Base-by-base conservation (phyloP, 2,797 vertebrate species). In the Furcifer pardalis region DNA sequence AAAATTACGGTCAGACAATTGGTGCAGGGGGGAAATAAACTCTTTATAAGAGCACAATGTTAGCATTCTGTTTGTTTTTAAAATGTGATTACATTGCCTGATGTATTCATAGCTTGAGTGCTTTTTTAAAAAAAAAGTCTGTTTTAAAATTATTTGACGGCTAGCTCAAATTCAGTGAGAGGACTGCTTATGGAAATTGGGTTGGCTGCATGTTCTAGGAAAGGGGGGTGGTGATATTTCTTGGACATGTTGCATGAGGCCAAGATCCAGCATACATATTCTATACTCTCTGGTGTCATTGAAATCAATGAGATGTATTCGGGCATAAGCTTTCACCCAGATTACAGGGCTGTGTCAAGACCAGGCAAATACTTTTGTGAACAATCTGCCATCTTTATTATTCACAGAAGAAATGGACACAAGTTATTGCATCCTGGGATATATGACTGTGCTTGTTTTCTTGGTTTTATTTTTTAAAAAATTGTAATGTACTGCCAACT, bases 1-100 rank as follows among this genome's bases (percentile, higher is more conserved):
- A 85, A 87, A 92, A 92, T 92, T 92, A 93, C 86, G 88, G 85
- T 89, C 89, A 89, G 86, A 71, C 89, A 94, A 93, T 86, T 86
- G 87, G 85, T 85, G 87, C 82, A 17, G 42, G 94, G 76, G 88
- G 91, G 90, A 89, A 88, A 89, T 93, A 92, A 94, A 92, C 86
- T 83, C 89, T 91, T 90, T 88, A 85, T 77, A 88, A 91, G 90
- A 91, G 90, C 88, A 75, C 86, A 68, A 87, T 23, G 72, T 63
- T 78, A 2, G 66, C 74, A 77, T 81, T 76, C 59, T 86, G 84
- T 72, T 83, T 37, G 30, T 44, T 87, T 85, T 89, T 87, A 86
- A 56, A 35, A 82, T 87, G 75, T 30, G 32, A 86, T 84, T 81
- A 79, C 1, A 32, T 56, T 85, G 88, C 86, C 78, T 89, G 75